Evolutionary conservation across 2,113 vertebrate genomes (phyloP).

Genomic region (Sinocyclocheilus anshuiensis): DNA sequence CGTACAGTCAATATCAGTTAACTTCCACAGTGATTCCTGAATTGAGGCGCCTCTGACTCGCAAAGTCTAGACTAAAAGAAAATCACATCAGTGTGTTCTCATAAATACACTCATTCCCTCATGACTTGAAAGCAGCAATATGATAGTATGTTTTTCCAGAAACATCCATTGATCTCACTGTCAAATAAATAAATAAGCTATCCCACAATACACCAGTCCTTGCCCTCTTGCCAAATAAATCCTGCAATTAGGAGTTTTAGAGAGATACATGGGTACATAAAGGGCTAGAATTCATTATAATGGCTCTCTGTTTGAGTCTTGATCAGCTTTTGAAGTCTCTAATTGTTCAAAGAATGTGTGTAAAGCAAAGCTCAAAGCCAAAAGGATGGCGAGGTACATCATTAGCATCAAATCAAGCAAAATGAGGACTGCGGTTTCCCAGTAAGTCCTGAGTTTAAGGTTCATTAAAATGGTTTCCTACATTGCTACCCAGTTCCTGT

Average conservation of each 20-base stretch:
- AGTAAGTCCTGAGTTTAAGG: background rate
- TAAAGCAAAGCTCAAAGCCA: slow-evolving; percentile 22
- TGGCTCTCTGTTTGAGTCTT: slow-evolving; percentile 11
- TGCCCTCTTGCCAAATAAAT: slow-evolving; percentile 17
- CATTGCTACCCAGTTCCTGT: background rate
- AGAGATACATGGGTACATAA: background rate
- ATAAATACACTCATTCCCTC: slow-evolving; percentile 1
- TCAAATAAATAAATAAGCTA: background rate
- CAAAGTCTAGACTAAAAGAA: slow-evolving; percentile 13
- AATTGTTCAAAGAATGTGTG: slow-evolving; percentile 9
- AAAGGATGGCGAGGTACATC: slow-evolving; percentile 26
- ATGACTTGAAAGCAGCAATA: background rate
- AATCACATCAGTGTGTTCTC: background rate
- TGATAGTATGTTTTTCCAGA: background rate
- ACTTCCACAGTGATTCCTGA: background rate
- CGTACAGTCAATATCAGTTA: background rate
- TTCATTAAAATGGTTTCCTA: slow-evolving; percentile 29
- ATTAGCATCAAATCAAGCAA: slow-evolving; percentile 20
- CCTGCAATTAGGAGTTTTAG: background rate
- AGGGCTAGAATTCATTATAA: slow-evolving; percentile 21
- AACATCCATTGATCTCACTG: slow-evolving; percentile 8
- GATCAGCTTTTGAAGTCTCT: slow-evolving; percentile 22
- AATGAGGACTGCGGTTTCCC: slow-evolving; percentile 10
- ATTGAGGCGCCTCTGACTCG: background rate
- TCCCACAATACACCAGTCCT: background rate